phyloP scores from a whole-genome alignment of 2,797 vertebrate species.

The Microctenopoma lineatum region DNA sequence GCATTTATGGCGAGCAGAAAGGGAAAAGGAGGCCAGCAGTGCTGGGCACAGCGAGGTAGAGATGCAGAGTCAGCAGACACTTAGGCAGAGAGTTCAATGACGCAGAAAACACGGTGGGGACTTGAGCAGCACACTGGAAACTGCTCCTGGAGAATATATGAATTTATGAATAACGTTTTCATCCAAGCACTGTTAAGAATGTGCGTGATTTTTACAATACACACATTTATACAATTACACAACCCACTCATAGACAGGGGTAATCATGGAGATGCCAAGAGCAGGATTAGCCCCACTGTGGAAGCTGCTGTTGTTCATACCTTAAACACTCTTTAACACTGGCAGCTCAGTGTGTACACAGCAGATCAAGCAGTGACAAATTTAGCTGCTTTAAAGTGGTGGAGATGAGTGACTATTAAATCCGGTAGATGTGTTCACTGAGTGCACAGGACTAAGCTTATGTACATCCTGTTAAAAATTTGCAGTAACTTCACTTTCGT shows the following conservation, averaged over 20 bases:
- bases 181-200: constrained; percentile 2
- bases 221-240: constrained; percentile 6
- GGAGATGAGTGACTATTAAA: constrained; percentile 65
- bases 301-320: constrained; percentile 47
- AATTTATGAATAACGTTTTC: constrained; percentile 33
- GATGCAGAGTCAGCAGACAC: constrained; percentile 71
- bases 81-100: constrained; percentile 52
- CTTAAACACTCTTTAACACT: constrained; percentile 37
- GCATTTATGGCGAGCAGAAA: constrained; percentile 41
- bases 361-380: constrained; percentile 53
- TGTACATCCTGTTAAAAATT: constrained; percentile 52
- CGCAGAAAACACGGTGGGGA: constrained; percentile 55
- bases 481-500: constrained; percentile 47
- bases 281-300: constrained; percentile 46
- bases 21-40: constrained; percentile 45
- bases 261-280: constrained; percentile 24
- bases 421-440: constrained; percentile 59
- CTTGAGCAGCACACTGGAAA: constrained; percentile 26
- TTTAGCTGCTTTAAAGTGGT: constrained; percentile 61
- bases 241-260: constrained; percentile 8
- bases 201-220: constrained; percentile 5
- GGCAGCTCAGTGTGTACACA: constrained; percentile 38
- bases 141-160: constrained; percentile 27
- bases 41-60: constrained; percentile 44
- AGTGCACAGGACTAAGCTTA: constrained; percentile 50